phyloP scores from a whole-genome alignment of 2,113 vertebrate genomes.

The Athene noctua region DNA sequence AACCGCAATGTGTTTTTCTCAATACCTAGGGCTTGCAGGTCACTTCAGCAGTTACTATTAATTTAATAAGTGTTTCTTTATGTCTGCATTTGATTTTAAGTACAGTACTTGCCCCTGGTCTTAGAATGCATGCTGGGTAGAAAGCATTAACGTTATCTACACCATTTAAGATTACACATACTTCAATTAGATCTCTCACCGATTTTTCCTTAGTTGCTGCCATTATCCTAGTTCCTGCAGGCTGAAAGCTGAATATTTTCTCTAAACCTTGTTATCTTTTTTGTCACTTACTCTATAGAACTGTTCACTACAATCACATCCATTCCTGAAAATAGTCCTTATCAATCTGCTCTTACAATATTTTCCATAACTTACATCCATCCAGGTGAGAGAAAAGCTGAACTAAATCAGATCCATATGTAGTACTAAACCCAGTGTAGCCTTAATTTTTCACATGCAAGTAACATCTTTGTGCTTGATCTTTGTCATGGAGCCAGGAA shows the following conservation, averaged over 20 bases:
- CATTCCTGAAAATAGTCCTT: neutral
- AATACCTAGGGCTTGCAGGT: slow-evolving; percentile 66
- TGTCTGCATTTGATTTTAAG: slow-evolving; percentile 61
- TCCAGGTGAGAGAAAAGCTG: neutral
- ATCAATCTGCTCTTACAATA: neutral
- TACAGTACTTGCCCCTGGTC: slow-evolving; percentile 67
- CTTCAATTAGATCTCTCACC: slow-evolving; percentile 63
- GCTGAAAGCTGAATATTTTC: slow-evolving; percentile 2
- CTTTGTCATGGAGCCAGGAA: neutral
- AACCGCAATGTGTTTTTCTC: slow-evolving; percentile 42
- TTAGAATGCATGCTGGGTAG: slow-evolving; percentile 67
- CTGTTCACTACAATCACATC: neutral
- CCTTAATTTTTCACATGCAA: neutral
- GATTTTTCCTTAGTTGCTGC: neutral
- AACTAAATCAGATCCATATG: neutral
- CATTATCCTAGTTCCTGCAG: neutral
- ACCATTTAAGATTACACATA: slow-evolving; percentile 70
- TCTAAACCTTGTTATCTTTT: slow-evolving; percentile 14
- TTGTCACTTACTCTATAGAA: neutral
- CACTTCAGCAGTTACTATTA: slow-evolving; percentile 68
- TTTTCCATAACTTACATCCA: neutral
- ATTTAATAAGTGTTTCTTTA: slow-evolving; percentile 70
- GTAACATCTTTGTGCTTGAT: neutral
- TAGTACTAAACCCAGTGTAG: neutral
- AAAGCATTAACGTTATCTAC: slow-evolving; percentile 74